phyloP scores from a whole-genome alignment of 2,888 invertebrate genomes.

The Sminthurides aquaticus region DNA sequence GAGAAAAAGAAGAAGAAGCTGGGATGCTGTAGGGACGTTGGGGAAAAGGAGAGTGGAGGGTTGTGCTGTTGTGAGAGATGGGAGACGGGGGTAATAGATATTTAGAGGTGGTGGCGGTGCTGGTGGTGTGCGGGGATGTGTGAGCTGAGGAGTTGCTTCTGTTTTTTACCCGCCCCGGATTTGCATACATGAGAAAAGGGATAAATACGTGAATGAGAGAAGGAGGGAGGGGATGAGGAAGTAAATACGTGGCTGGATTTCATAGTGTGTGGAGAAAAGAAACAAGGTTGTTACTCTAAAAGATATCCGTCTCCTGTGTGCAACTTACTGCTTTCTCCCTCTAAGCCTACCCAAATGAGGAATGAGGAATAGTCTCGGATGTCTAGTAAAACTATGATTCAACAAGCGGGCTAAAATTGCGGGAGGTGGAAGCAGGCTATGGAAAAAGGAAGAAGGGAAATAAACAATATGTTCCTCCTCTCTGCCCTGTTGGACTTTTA shows the following conservation, averaged over 20 bases:
- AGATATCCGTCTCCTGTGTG: no score
- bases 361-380: no score
- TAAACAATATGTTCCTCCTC: not conserved
- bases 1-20: no score
- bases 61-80: not conserved
- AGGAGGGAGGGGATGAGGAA: not conserved
- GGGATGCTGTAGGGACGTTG: no score
- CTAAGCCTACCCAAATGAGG: no score
- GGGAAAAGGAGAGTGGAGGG: not conserved
- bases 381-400: no score
- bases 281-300: no score
- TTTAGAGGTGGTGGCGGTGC: not conserved
- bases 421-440: not conserved
- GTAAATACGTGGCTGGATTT: not conserved
- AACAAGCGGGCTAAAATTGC: no score
- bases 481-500: not conserved
- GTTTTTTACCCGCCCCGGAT: not conserved
- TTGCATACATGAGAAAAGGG: not conserved
- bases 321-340: no score
- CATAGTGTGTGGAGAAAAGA: no score
- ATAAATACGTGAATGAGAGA: no score
- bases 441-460: not conserved
- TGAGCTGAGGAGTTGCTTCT: not conserved
- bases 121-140: not conserved
- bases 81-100: not conserved